phyloP scores from a whole-genome alignment of 2,797 vertebrate genomes.

The Rhinophrynus dorsalis region DNA sequence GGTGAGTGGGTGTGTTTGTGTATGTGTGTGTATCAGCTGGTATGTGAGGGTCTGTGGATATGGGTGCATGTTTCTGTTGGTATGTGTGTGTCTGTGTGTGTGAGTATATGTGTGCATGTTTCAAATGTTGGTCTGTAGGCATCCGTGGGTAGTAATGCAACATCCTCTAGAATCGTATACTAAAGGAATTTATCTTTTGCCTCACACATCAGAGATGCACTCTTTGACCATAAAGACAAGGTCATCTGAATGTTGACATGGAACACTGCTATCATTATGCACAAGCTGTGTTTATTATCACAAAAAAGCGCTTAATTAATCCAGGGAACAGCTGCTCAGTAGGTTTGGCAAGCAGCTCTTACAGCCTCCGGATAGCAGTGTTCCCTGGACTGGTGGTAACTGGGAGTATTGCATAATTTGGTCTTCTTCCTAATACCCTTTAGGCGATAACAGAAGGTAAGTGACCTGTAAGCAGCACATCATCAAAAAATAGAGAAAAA shows the following conservation, averaged over 20 bases:
- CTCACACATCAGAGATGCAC: not conserved
- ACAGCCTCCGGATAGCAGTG: conserved; percentile 32
- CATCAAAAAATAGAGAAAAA: conserved; percentile 15
- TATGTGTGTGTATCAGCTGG: too few relatives aligned
- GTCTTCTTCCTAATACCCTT: conserved; percentile 9
- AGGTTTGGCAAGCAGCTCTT: conserved; percentile 38
- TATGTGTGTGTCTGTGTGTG: too few relatives aligned
- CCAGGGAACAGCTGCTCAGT: conserved; percentile 51
- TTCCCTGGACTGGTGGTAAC: conserved; percentile 44
- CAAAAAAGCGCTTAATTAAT: conserved; percentile 54
- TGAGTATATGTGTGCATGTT: too few relatives aligned
- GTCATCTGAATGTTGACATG: conserved; percentile 49
- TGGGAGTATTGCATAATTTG: conserved; percentile 40
- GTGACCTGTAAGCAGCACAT: conserved; percentile 17
- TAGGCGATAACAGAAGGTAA: conserved; percentile 40
- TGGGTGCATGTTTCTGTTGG: too few relatives aligned
- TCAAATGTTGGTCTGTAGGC: too few relatives aligned
- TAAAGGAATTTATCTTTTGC: too few relatives aligned
- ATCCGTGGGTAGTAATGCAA: too few relatives aligned
- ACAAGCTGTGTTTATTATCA: conserved; percentile 54
- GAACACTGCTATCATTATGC: conserved; percentile 49
- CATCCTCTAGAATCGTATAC: too few relatives aligned
- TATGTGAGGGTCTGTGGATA: too few relatives aligned
- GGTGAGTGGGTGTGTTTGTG: too few relatives aligned
- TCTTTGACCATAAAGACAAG: conserved; percentile 48